Evolutionary conservation across 2,888 invertebrate species (phyloP).

Genomic region (Sinopyrophorus schimmeli): DNA sequence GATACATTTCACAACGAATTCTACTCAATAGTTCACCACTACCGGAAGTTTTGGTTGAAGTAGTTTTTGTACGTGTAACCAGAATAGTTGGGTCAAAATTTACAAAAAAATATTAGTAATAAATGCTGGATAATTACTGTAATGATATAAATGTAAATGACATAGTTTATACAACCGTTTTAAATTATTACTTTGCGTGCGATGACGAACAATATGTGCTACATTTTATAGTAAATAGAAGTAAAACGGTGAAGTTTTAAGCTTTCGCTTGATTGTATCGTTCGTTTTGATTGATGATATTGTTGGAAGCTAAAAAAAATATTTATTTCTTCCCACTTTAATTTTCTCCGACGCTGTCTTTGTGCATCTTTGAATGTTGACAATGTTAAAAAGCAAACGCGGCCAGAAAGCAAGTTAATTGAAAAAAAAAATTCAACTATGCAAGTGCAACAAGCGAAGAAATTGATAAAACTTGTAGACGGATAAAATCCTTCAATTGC

Average conservation of each 20-base stretch:
- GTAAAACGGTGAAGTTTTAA: conserved; percentile 13
- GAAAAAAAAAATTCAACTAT: conserved; percentile 13
- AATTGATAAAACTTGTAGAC: conserved; percentile 11
- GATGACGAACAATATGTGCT: conserved; percentile 7
- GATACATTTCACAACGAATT: conserved; percentile 32
- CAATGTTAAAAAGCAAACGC: too few relatives aligned
- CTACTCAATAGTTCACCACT: conserved; percentile 27
- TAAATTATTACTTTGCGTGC: conserved; percentile 28
- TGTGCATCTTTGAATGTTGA: too few relatives aligned
- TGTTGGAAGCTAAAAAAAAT: not conserved
- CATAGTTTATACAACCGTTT: conserved; percentile 20
- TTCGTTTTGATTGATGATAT: conserved; percentile 18
- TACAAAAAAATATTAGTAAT: conserved; percentile 7
- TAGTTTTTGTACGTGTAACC: conserved; percentile 14
- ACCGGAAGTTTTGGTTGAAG: conserved; percentile 22
- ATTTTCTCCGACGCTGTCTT: too few relatives aligned
- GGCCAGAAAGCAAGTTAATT: conserved; percentile 1
- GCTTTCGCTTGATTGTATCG: conserved; percentile 17
- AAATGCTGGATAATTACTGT: conserved; percentile 20
- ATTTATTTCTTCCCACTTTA: not conserved
- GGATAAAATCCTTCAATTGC: conserved; percentile 14
- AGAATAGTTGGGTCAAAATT: too few relatives aligned
- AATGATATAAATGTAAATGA: conserved; percentile 20
- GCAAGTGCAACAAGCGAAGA: conserved; percentile 14
- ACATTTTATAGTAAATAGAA: conserved; percentile 16